Evolutionary conservation across 2,888 invertebrate species (phyloP), one percentile per base, ranked within the genome.

Genomic region (Gasteruption jaculator): DNA sequence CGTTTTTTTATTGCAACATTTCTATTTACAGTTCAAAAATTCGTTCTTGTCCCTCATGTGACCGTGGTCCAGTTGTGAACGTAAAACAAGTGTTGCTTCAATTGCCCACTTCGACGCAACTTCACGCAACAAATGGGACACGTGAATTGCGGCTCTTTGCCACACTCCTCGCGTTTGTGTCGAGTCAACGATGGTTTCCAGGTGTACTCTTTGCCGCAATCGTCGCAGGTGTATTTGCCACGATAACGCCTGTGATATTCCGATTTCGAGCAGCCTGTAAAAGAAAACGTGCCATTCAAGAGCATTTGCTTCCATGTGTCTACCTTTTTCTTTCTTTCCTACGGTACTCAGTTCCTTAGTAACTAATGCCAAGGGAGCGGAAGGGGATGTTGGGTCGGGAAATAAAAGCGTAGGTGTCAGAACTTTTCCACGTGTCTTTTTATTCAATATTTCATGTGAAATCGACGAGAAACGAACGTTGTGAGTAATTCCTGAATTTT

Each of bases 151-250:
- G 71, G 71, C 32, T 69, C 68, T 41, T 70, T 70, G 6, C 71
- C 73, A 43, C 75, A 74, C 46, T 73, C 70, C 36, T 70, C 54
- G 10, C 61, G 52, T 14, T 60, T 52, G 41, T 66, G 70, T 14
- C 64, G 56, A 44, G 52, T 52, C 36, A 65, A 38, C 5, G 61
- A 62, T 12, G 59, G 54, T 41, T 63, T 67, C 55, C 64, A 60
- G 5, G 52, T 57, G 48, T 71, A 72, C 18, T 48, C 46, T 44
- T 59, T 67, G 6, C 60, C 58, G 42, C 68, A 68, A 24, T 38
- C 43, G 18, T 45, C 50, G 46, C 63, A 67, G 19, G 38, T 38
- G 43, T 55, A 49, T 30, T 48, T 51, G 14, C 52, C 51, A 15
- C 49, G 49, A 40, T 54, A 55, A 26, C 52, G 49, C 18, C 43